phyloP scores from a whole-genome alignment of 1,140 invertebrate species.

The Leucophenga varia region DNA sequence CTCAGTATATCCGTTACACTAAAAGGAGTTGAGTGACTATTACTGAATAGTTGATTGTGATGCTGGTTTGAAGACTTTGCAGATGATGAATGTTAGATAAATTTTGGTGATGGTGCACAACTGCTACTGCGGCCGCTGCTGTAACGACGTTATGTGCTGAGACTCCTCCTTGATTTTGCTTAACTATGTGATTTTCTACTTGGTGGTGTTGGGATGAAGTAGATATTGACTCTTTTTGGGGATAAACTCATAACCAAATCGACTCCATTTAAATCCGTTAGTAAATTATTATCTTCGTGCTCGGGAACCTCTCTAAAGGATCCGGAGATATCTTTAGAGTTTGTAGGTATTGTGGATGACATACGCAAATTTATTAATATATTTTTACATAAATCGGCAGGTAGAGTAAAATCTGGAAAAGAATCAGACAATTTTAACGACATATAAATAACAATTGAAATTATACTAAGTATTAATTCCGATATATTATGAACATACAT shows the following conservation, averaged over 20 bases:
- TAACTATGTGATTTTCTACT: slow-evolving; percentile 54
- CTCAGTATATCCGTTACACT: slow-evolving; percentile 93
- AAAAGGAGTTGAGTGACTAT: slow-evolving; percentile 82
- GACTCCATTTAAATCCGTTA: slow-evolving; percentile 80
- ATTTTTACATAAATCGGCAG: too few species aligned
- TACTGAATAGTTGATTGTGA: slow-evolving; percentile 50
- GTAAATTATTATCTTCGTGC: slow-evolving; percentile 58
- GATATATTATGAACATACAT: too few species aligned
- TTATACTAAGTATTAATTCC: too few species aligned
- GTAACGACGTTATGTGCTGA: slow-evolving; percentile 61
- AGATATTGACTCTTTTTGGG: slow-evolving; percentile 63
- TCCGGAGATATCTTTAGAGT: slow-evolving; percentile 26
- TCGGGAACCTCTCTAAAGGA: slow-evolving; percentile 31
- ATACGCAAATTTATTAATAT: slow-evolving; percentile 33
- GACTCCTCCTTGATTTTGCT: slow-evolving; percentile 60
- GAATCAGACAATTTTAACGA: too few species aligned
- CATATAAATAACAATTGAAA: too few species aligned
- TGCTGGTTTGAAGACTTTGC: slow-evolving; percentile 64
- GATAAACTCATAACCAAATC: slow-evolving; percentile 89
- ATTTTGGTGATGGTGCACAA: slow-evolving; percentile 49
- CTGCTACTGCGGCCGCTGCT: slow-evolving; percentile 56
- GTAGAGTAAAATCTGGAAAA: too few species aligned
- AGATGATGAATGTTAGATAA: slow-evolving; percentile 52
- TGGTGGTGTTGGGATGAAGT: slow-evolving; percentile 34
- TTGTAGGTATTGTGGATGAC: slow-evolving; percentile 37